These are phyloP conservation scores for Orchesella cincta DNA, from an alignment of 1,140 invertebrate species.

Conservation along the genomic window DNA sequence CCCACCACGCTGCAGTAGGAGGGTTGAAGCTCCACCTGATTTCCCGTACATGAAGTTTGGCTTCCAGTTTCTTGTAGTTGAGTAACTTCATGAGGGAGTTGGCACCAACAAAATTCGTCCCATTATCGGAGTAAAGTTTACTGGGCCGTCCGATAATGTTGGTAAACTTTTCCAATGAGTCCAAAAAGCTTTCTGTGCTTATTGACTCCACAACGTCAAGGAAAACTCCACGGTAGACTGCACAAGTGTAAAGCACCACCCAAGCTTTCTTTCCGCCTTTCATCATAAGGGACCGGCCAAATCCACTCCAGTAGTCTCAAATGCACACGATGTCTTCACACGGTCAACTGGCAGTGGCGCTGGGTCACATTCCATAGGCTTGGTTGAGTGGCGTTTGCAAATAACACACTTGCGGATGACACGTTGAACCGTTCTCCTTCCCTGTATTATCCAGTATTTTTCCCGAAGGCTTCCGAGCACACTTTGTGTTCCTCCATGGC, in stretches of 20 bases:
- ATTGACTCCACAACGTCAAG: constrained; percentile 50
- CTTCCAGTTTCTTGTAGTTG: constrained; percentile 28
- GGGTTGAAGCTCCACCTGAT: constrained; percentile 56
- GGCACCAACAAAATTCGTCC: constrained; percentile 53
- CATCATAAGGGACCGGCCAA: constrained; percentile 50
- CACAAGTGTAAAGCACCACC: constrained; percentile 55
- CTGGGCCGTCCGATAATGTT: constrained; percentile 42
- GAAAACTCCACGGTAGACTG: constrained; percentile 50
- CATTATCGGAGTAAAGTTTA: constrained; percentile 52
- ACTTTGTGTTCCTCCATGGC: neutral
- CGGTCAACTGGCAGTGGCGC: constrained; percentile 45
- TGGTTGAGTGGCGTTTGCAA: constrained; percentile 35
- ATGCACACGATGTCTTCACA: constrained; percentile 22
- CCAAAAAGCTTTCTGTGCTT: constrained; percentile 49
- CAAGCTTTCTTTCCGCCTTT: constrained; percentile 43
- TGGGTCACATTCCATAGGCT: constrained; percentile 27
- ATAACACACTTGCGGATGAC: constrained; percentile 35
- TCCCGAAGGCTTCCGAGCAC: constrained; percentile 10
- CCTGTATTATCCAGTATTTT: constrained; percentile 38
- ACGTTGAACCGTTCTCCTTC: constrained; percentile 11
- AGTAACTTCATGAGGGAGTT: constrained; percentile 47
- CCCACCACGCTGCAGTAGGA: constrained; percentile 56
- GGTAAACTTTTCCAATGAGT: constrained; percentile 49
- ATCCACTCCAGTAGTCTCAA: constrained; percentile 50
- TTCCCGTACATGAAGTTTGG: neutral